Evolutionary conservation across 1,140 invertebrate genomes (phyloP).

Genomic region (Bombus waltoni): DNA sequence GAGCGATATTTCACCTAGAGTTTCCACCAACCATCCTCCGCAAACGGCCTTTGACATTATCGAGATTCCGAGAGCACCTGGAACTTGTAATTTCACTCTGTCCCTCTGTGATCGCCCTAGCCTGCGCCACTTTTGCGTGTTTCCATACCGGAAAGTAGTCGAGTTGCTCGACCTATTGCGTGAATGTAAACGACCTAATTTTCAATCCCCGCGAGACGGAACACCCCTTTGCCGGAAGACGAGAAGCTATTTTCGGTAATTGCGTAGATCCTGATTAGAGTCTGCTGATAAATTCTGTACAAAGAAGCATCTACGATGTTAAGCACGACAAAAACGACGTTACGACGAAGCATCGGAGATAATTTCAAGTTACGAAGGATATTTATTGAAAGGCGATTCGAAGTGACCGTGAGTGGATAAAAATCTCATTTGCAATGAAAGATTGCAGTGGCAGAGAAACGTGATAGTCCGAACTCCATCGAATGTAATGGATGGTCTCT

Average conservation of each 20-base stretch:
- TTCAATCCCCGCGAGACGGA: not conserved
- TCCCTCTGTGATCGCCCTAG: not conserved
- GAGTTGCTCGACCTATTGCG: not conserved
- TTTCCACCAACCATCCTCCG: conserved; percentile 33
- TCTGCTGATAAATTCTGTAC: not conserved
- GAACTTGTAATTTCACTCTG: conserved; percentile 62
- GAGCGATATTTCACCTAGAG: conserved; percentile 68
- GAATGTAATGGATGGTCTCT: not conserved
- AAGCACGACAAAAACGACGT: not conserved
- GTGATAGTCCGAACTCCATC: not conserved
- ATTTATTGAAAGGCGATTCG: not conserved
- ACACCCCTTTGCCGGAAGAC: not conserved
- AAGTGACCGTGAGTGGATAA: not conserved
- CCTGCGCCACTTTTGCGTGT: too few species aligned
- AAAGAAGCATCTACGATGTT: not conserved
- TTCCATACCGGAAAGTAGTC: not conserved
- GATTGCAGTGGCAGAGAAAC: not conserved
- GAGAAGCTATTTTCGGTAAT: not conserved
- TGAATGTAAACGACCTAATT: not conserved
- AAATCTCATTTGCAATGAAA: not conserved
- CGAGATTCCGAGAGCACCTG: conserved; percentile 64
- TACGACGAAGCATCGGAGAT: not conserved
- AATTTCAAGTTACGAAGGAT: too few species aligned
- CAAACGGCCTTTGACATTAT: conserved; percentile 66
- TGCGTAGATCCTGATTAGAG: not conserved